Evolutionary conservation across 2,888 invertebrate genomes (phyloP), one percentile per base, ranked within the genome.

Genomic region (Opisthograptis luteolata): DNA sequence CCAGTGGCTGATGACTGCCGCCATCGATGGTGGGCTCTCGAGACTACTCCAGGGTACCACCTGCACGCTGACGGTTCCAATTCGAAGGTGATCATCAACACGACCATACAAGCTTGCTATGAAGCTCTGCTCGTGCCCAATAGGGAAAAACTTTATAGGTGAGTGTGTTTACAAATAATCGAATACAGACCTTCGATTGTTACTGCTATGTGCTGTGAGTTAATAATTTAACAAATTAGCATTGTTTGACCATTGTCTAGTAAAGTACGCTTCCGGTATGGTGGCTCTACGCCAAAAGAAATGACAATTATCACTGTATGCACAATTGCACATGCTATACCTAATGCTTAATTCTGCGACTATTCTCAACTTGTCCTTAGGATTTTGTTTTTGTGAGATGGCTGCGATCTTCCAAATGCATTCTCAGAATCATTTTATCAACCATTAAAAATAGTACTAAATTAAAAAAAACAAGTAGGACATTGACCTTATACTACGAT

Each of bases 31-130:
- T 97, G 97, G 97, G 92, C 93, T 17, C 87, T 96, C 39, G 96
- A 96, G 70, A 92, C 93, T 64, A 94, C 94, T 40, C 94, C 95
- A 6, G 96, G 96, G 7, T 94, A 94, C 62, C 93, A 94, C 61
- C 81, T 97, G 61, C 92, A 95, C 44, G 93, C 95, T 8, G 93
- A 94, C 60, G 92, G 92, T 54, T 91, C 92, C 40, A 91, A 92
- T 58, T 54, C 76, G 2, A 92, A 92, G 65, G 81, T 95, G 48
- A 76, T 93, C 1, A 85, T 91, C 24, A 90, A 93, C 61, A 84
- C 93, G 51, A 94, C 93, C 20, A 91, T 95, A 59, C 87, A 91
- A 47, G 92, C 94, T 58, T 97, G 97, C 75, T 94, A 95, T 63
- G 79, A 87, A 36, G 77, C 78, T 0, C 62, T 90, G 1, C 74